Percentiles rank a stretch among this genome's conserved stretches.
phyloP scores from a whole-genome alignment of 2,888 invertebrate species.

The Eilema caniola region DNA sequence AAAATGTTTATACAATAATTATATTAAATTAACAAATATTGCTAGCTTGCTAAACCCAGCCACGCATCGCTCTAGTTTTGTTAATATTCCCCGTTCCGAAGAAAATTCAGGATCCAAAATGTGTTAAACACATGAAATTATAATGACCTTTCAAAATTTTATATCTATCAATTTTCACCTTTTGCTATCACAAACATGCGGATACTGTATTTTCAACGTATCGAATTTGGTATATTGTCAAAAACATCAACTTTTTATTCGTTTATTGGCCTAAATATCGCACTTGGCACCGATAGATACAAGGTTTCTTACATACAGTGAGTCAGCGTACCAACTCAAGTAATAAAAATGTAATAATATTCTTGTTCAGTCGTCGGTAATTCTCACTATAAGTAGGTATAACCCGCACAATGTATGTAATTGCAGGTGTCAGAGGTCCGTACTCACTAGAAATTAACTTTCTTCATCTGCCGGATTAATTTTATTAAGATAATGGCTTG shows the following conservation, averaged over 20 bases:
- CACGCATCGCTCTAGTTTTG: too few relatives aligned
- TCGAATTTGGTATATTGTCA: not conserved
- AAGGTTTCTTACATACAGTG: constrained; percentile 32
- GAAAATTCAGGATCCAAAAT: too few relatives aligned
- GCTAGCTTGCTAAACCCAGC: too few relatives aligned
- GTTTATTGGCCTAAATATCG: not conserved
- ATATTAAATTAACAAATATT: too few relatives aligned
- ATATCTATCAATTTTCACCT: too few relatives aligned
- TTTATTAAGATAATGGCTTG: constrained; percentile 53
- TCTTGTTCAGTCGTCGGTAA: constrained; percentile 51
- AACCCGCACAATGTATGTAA: constrained; percentile 67
- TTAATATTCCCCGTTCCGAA: too few relatives aligned
- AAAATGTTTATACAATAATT: too few relatives aligned
- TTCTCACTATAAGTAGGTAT: constrained; percentile 46
- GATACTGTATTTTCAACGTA: not conserved
- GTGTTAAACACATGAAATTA: too few relatives aligned
- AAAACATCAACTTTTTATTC: not conserved
- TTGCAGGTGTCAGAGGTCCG: constrained; percentile 71
- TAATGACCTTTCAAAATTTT: too few relatives aligned
- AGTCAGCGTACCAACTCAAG: constrained; percentile 49
- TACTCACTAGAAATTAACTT: constrained; percentile 46
- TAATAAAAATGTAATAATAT: constrained; percentile 52
- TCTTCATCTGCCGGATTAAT: constrained; percentile 50
- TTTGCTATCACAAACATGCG: too few relatives aligned
- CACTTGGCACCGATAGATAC: not conserved